Percentiles rank a stretch among this genome's conserved stretches.
phyloP scores from a whole-genome alignment of 2,888 invertebrate genomes.

The Hermaeophaga mercurialis region DNA sequence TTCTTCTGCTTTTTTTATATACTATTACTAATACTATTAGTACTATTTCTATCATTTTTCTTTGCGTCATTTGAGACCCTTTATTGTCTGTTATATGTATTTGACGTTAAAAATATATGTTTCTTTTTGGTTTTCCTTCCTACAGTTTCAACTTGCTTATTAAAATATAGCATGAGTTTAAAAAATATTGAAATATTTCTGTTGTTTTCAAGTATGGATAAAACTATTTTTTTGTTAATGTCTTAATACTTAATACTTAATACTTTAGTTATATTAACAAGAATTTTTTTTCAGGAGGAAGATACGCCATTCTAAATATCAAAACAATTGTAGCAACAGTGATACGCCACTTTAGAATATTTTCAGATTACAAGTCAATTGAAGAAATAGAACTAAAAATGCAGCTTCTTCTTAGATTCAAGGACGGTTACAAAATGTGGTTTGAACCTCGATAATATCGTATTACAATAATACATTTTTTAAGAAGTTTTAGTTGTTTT shows the following conservation, averaged over 20 bases:
- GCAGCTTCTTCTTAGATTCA: constrained; percentile 35
- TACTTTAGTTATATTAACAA: neutral
- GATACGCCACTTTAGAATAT: constrained; percentile 48
- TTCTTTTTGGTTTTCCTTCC: too few species aligned
- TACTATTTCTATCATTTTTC: too few species aligned
- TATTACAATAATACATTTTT: too few species aligned
- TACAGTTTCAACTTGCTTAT: too few species aligned
- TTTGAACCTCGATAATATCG: constrained; percentile 2
- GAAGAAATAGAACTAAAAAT: constrained; percentile 34
- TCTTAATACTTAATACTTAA: neutral
- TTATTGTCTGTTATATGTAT: too few species aligned
- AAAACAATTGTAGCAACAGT: constrained; percentile 53
- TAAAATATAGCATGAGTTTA: neutral
- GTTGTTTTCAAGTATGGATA: neutral
- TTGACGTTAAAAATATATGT: too few species aligned
- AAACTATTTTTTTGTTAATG: neutral
- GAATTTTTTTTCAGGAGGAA: constrained; percentile 49
- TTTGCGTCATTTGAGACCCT: too few species aligned
- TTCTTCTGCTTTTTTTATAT: too few species aligned
- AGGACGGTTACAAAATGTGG: constrained; percentile 30
- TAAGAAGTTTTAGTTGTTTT: too few species aligned
- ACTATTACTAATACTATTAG: too few species aligned
- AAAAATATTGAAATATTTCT: neutral
- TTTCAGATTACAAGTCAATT: constrained; percentile 31
- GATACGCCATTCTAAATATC: constrained; percentile 57